These are phyloP conservation scores for Ichneumoninae sp. DNA, from an alignment of 2,888 invertebrate genomes.

Conservation along the genomic window DNA sequence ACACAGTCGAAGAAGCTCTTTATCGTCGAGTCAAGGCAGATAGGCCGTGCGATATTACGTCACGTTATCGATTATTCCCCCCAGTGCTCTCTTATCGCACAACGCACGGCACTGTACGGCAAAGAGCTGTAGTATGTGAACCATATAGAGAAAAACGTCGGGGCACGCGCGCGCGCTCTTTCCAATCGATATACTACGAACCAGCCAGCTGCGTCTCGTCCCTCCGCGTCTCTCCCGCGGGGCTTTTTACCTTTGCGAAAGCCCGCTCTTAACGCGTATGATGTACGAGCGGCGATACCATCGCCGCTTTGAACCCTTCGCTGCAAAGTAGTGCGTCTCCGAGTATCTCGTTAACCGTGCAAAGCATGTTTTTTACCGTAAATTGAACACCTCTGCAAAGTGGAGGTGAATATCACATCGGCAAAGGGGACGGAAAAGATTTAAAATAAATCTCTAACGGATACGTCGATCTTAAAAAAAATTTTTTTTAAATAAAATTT, in stretches of 20 bases:
- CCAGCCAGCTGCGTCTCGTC: slow-evolving; percentile 37
- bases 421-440: too few relatives aligned
- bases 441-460: too few relatives aligned
- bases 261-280: not conserved
- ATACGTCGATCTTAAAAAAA: too few relatives aligned
- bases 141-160: slow-evolving; percentile 43
- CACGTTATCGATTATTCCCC: slow-evolving; percentile 59
- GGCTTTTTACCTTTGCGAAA: not conserved
- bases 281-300: not conserved
- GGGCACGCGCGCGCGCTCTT: slow-evolving; percentile 44
- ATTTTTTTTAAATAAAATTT: too few relatives aligned
- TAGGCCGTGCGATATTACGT: slow-evolving; percentile 60
- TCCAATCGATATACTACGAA: slow-evolving; percentile 62
- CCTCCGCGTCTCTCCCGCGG: slow-evolving; percentile 11
- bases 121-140: slow-evolving; percentile 19
- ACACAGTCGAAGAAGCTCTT: slow-evolving; percentile 50
- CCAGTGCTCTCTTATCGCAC: slow-evolving; percentile 43
- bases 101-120: slow-evolving; percentile 40
- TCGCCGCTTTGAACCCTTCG: not conserved
- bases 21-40: slow-evolving; percentile 30
- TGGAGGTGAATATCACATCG: too few relatives aligned
- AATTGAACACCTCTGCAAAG: not conserved
- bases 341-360: not conserved
- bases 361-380: not conserved
- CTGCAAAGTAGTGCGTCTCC: not conserved